Evolutionary conservation across 1,140 invertebrate genomes (phyloP).

Genomic region (Nymphalis io): DNA sequence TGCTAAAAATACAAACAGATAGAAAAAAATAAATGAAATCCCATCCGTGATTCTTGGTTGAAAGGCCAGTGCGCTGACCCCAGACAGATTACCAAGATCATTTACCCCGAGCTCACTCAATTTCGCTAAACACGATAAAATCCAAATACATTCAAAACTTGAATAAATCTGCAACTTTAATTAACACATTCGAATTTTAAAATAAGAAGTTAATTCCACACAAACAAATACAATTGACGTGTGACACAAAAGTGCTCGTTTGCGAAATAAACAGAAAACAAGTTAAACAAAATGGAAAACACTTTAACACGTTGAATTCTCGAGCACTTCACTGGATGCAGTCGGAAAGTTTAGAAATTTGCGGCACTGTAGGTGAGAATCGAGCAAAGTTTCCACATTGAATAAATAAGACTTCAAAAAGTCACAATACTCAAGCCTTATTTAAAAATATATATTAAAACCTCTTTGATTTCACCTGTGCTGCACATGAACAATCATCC

Average conservation of each 20-base stretch:
- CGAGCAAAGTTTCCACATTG: slow-evolving; percentile 15
- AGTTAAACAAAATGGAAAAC: slow-evolving; percentile 25
- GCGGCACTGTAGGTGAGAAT: slow-evolving; percentile 12
- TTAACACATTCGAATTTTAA: background rate
- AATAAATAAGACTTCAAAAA: slow-evolving; percentile 3
- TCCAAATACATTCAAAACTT: background rate
- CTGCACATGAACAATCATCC: no score
- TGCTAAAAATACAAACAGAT: no score
- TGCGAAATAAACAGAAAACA: slow-evolving; percentile 21
- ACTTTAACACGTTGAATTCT: slow-evolving; percentile 10
- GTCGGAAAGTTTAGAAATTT: slow-evolving; percentile 16
- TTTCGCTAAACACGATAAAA: slow-evolving; percentile 3
- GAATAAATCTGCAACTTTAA: slow-evolving; percentile 5
- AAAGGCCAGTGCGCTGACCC: slow-evolving; percentile 1
- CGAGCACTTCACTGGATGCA: slow-evolving; percentile 19
- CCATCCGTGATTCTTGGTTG: background rate
- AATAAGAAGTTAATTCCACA: slow-evolving; percentile 6
- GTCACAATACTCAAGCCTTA: background rate
- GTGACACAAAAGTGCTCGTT: slow-evolving; percentile 1
- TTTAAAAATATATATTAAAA: no score
- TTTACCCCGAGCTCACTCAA: background rate
- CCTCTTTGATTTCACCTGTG: no score
- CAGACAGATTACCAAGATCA: background rate
- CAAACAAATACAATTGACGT: slow-evolving; percentile 5
- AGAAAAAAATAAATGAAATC: background rate